Percentiles rank a stretch among this genome's conserved stretches.
Conservation (phyloP, 2,113 vertebrate genomes). For the Platichthys stellatus region DNA sequence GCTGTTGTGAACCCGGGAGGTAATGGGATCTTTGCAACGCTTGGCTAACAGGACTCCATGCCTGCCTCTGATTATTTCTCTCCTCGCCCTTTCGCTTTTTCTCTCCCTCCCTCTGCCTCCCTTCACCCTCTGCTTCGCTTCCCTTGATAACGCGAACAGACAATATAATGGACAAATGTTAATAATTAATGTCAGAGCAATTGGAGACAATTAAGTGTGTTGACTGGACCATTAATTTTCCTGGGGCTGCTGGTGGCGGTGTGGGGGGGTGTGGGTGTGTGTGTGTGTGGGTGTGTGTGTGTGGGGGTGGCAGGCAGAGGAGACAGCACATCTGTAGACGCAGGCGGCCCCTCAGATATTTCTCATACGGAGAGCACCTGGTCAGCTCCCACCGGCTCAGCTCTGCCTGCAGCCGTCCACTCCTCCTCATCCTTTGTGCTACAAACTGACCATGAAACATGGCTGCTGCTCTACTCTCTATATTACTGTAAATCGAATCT, state of each 20-base stretch:
- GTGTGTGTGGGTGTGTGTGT: not conserved
- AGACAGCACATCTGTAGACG: too few relatives aligned
- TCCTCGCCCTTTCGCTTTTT: constrained; percentile 46
- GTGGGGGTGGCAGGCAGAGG: not conserved
- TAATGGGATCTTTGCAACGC: constrained; percentile 80
- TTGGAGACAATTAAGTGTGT: constrained; percentile 85
- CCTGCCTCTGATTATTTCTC: constrained; percentile 61
- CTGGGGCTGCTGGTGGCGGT: constrained; percentile 40
- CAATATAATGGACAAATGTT: constrained; percentile 71
- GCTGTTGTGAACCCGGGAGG: constrained; percentile 72
- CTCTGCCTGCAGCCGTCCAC: constrained; percentile 12
- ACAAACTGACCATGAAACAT: constrained; percentile 21
- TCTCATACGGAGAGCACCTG: constrained; percentile 29
- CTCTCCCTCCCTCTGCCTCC: constrained; percentile 29
- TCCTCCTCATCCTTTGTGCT: constrained; percentile 25
- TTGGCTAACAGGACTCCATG: constrained; percentile 74
- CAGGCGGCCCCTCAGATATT: constrained; percentile 22
- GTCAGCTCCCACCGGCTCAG: constrained; percentile 22
- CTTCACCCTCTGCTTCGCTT: constrained; percentile 57
- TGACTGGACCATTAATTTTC: constrained; percentile 84
- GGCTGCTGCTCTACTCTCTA: not conserved
- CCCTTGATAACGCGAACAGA: constrained; percentile 67
- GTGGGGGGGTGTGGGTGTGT: not conserved
- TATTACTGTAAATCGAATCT: constrained; percentile 13
- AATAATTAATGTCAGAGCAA: constrained; percentile 87